Conservation (phyloP, 2,888 invertebrate genomes). For the Drosophila recens region DNA sequence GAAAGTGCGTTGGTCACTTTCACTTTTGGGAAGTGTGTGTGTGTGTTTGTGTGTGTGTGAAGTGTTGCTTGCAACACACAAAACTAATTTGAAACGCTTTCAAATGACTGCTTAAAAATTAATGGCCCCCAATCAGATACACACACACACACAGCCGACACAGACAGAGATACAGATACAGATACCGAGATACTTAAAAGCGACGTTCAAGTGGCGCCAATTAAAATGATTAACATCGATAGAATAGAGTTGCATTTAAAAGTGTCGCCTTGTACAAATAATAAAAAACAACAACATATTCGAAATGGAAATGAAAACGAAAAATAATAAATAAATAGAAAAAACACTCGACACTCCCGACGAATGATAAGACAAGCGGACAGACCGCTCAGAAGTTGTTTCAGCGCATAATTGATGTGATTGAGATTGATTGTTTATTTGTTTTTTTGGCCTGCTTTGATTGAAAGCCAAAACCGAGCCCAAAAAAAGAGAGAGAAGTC, state of each 20-base stretch:
- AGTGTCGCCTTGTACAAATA: conserved; percentile 56
- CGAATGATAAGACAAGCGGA: conserved; percentile 62
- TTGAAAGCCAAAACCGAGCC: conserved; percentile 48
- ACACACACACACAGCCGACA: conserved; percentile 8
- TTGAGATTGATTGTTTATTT: conserved; percentile 80
- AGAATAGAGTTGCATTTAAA: conserved; percentile 54
- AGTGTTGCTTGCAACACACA: conserved; percentile 61
- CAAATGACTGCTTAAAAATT: conserved; percentile 70
- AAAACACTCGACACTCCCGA: conserved; percentile 3
- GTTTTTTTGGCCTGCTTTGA: conserved; percentile 58
- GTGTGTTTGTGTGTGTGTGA: conserved; percentile 30
- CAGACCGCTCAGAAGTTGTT: conserved; percentile 61
- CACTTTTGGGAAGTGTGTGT: conserved; percentile 50
- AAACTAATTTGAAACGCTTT: conserved; percentile 78
- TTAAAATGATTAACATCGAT: conserved; percentile 78
- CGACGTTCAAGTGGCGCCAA: conserved; percentile 76
- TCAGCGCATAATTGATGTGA: conserved; percentile 79
- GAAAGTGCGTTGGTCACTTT: conserved; percentile 67
- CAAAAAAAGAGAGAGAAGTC: conserved; percentile 18
- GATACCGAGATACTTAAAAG: conserved; percentile 15
- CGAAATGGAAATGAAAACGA: conserved; percentile 28
- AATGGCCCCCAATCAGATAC: conserved; percentile 62
- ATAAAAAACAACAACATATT: conserved; percentile 22
- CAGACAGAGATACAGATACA: conserved; percentile 2
- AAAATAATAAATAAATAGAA: conserved; percentile 12